These are phyloP conservation scores for Semaprochilodus insignis DNA, from an alignment of 2,797 vertebrate genomes.

Conservation along the genomic window DNA sequence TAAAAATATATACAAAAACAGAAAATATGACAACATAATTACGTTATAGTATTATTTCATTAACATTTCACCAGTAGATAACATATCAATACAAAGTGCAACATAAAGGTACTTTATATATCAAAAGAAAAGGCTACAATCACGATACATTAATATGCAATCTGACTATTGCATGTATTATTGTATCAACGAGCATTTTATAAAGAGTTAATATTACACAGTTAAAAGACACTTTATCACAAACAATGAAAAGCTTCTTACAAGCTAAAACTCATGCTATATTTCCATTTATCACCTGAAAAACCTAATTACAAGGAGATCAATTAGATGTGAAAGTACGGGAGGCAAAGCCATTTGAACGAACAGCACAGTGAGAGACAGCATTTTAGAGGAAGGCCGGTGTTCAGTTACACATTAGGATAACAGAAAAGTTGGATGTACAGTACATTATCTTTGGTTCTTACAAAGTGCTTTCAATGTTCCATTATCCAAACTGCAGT, in stretches of 20 bases:
- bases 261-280: neutral
- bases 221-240: slow-evolving; percentile 9
- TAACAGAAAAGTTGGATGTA: slow-evolving; percentile 36
- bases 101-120: neutral
- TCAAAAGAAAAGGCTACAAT: neutral
- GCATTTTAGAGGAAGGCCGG: slow-evolving; percentile 32
- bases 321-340: slow-evolving; percentile 43
- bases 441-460: slow-evolving; percentile 30
- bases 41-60: neutral
- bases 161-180: neutral
- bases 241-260: neutral
- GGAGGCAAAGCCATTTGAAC: slow-evolving; percentile 35
- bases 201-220: neutral
- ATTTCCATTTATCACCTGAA: slow-evolving; percentile 34
- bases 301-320: slow-evolving; percentile 37
- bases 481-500: slow-evolving; percentile 53
- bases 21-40: neutral
- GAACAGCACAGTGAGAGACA: slow-evolving; percentile 16
- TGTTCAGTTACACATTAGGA: slow-evolving; percentile 52
- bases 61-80: neutral
- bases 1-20: too few relatives aligned
- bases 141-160: neutral
- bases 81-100: too few relatives aligned
- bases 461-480: slow-evolving; percentile 52
- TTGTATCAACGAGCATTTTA: neutral